Evolutionary conservation across 2,888 invertebrate genomes (phyloP).

Genomic region (Phaedon cochleariae): DNA sequence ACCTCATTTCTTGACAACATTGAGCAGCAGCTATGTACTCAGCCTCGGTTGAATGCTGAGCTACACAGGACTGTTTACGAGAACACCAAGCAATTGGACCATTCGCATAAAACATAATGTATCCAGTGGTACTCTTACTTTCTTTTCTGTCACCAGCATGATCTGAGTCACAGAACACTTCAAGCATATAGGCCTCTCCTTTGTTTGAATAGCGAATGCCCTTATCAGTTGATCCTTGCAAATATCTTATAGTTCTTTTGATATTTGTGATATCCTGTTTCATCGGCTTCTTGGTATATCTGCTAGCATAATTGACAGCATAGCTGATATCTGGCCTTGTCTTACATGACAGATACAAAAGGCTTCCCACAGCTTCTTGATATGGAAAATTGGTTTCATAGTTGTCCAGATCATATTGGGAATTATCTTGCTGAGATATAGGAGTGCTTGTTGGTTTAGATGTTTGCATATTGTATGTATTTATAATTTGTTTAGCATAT

Average conservation of each 20-base stretch:
- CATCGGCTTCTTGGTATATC: constrained; percentile 12
- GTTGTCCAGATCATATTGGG: constrained; percentile 10
- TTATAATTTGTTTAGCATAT: not conserved
- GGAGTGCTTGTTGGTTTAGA: constrained; percentile 4
- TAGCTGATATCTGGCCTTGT: constrained; percentile 21
- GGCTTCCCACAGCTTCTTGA: constrained; percentile 22
- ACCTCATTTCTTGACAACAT: not conserved
- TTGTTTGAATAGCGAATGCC: not conserved
- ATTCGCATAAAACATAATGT: not conserved
- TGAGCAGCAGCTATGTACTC: not conserved
- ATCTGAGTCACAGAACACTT: constrained; percentile 1
- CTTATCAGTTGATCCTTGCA: constrained; percentile 2
- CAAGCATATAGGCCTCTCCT: not conserved
- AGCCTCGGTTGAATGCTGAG: not conserved
- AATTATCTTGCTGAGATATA: not conserved
- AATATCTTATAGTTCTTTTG: constrained; percentile 16
- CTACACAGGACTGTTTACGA: not conserved
- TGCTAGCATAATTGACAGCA: constrained; percentile 16
- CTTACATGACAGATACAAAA: constrained; percentile 19
- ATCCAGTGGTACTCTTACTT: not conserved
- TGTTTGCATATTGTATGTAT: not conserved
- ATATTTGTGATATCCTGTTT: constrained; percentile 14
- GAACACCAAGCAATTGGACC: constrained; percentile 4
- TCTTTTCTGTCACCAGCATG: not conserved
- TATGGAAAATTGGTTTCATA: constrained; percentile 23